Evolutionary conservation across 2,797 vertebrate genomes (phyloP).

Genomic region (Prunella strophiata): DNA sequence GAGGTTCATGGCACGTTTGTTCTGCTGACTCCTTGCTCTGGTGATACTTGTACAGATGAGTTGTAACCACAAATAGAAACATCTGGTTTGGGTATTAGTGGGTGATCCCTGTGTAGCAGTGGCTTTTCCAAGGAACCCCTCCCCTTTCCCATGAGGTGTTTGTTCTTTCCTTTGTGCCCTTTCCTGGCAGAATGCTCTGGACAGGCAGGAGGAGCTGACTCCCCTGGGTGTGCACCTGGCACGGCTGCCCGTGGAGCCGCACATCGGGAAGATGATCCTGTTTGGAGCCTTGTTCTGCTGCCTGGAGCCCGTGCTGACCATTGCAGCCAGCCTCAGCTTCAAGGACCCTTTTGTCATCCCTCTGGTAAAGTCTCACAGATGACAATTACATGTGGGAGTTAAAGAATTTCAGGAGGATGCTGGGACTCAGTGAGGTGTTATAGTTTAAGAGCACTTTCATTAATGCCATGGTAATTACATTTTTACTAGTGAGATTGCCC

Average conservation of each 20-base stretch:
- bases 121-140: not conserved
- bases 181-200: conserved; percentile 88
- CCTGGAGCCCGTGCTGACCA: conserved; percentile 93
- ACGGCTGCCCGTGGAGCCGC: conserved; percentile 93
- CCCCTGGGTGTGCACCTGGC: conserved; percentile 93
- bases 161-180: not conserved
- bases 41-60: not conserved
- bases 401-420: not conserved
- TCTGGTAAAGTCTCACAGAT: conserved; percentile 79
- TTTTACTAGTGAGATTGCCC: not conserved
- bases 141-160: not conserved
- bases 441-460: not conserved
- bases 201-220: conserved; percentile 90
- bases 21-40: not conserved
- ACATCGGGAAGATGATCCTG: conserved; percentile 98
- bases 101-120: accelerated
- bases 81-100: not conserved
- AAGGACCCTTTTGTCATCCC: conserved; percentile 99
- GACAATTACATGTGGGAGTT: not conserved
- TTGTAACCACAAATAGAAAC: not conserved
- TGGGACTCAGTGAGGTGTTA: not conserved
- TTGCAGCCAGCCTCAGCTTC: conserved; percentile 98
- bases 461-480: not conserved
- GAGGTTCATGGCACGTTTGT: accelerated
- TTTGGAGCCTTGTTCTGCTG: conserved; percentile 96